These are phyloP conservation scores for Augiades crinisus DNA, from an alignment of 2,888 invertebrate genomes.

Conservation along the genomic window DNA sequence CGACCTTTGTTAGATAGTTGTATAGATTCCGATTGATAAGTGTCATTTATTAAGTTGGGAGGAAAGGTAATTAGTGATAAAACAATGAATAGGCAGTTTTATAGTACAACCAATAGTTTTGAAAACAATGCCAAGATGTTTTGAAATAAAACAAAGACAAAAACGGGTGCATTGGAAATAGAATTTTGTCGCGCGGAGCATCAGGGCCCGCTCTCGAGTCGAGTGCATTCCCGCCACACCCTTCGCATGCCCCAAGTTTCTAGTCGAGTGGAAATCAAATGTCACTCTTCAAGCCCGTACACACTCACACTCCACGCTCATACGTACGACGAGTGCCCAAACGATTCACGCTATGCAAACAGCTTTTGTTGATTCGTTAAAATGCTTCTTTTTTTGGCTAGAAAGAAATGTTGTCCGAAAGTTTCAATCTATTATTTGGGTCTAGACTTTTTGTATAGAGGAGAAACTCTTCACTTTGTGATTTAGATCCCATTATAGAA, in stretches of 20 bases:
- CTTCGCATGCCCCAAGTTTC: conserved; percentile 29
- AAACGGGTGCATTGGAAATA: no score
- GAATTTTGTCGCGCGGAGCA: conserved; percentile 3
- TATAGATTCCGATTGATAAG: no score
- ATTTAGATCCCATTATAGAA: conserved; percentile 2
- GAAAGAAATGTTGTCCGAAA: conserved; percentile 35
- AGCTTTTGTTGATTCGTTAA: conserved; percentile 39
- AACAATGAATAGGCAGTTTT: no score
- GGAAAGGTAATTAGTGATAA: no score
- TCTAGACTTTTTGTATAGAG: conserved; percentile 34
- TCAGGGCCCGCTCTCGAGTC: conserved; percentile 11
- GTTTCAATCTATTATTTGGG: conserved; percentile 32
- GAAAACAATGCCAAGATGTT: no score
- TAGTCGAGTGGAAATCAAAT: conserved; percentile 39
- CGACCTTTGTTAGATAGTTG: no score
- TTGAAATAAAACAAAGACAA: no score
- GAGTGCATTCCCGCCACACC: conserved; percentile 32
- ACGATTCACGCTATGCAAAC: conserved; percentile 36
- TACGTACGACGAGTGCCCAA: conserved; percentile 33
- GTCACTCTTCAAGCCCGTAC: conserved; percentile 37
- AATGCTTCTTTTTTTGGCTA: conserved; percentile 33
- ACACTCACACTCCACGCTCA: conserved; percentile 30
- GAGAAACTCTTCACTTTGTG: conserved; percentile 11
- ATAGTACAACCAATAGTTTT: no score
- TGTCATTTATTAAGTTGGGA: no score